phyloP scores from a whole-genome alignment of 30 jellyfish, hydroid and myxozoan genomes.

The Hydractinia symbiolongicarpus region DNA sequence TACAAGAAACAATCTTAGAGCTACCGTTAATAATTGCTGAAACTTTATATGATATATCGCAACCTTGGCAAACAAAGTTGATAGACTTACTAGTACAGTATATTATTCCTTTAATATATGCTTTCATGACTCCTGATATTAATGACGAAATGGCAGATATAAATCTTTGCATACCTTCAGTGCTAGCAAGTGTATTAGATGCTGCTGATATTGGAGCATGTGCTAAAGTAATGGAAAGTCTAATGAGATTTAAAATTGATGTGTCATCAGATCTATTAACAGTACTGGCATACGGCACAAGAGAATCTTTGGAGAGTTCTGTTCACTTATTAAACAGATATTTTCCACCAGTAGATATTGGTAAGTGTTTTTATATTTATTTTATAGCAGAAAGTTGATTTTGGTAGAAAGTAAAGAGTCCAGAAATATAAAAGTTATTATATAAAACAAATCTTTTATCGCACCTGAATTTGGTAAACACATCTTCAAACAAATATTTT shows the following conservation, averaged over 20 bases:
- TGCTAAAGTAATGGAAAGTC: constrained; percentile 51
- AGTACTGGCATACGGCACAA: constrained; percentile 71
- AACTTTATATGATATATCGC: constrained; percentile 28
- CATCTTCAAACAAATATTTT: too few species aligned
- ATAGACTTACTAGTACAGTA: constrained; percentile 49
- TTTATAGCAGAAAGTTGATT: too few species aligned
- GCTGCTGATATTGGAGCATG: constrained; percentile 48
- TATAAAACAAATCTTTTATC: too few species aligned
- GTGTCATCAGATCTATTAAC: constrained; percentile 66
- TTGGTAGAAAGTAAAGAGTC: too few species aligned
- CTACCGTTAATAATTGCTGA: constrained; percentile 52
- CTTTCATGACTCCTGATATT: constrained; percentile 33
- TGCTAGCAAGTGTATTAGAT: constrained; percentile 50
- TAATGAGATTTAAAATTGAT: constrained; percentile 54
- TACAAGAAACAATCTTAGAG: constrained; percentile 27
- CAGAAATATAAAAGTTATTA: too few species aligned
- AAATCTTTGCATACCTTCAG: constrained; percentile 51
- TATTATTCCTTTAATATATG: constrained; percentile 53
- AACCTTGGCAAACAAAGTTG: constrained; percentile 24
- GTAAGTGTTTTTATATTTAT: constrained; percentile 19
- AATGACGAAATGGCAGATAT: constrained; percentile 32
- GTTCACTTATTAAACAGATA: constrained; percentile 70
- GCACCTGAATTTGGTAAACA: too few species aligned
- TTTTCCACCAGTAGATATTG: constrained; percentile 71
- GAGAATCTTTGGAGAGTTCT: constrained; percentile 60